Base-by-base conservation (phyloP, 2,113 vertebrate genomes). In the Calidris pygmaea region DNA sequence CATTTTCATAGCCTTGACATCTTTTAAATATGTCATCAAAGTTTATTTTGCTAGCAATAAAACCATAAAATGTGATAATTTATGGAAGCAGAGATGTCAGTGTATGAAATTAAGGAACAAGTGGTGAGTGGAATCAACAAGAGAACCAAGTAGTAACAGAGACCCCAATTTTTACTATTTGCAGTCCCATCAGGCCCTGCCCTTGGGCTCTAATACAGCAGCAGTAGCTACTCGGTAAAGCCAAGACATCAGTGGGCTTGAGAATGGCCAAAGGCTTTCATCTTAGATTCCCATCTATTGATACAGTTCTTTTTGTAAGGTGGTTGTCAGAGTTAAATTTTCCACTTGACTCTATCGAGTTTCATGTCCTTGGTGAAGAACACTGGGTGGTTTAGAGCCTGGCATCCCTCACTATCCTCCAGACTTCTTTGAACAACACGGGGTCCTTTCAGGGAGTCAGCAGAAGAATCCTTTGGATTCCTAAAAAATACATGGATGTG, bases 11-110 rank as follows among this genome's bases (percentile, higher is more conserved):
- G 72, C 26, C 50, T 83, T 88, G 66, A 89, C 79, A 85, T 73
- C 59, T 86, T 96, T 85, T 72, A 87, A 92, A 91, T 62, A 73
- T 92, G 85, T 14, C 66, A 85, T 91, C 62, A 79, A 77, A 85
- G 52, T 92, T 87, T 93, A 94, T 94, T 95, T 84, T 91, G 48
- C 53, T 91, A 95, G 67, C 65, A 90, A 60, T 81, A 82, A 85
- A 95, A 91, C 20, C 39, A 68, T 73, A 91, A 89, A 95, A 92
- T 48, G 48, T 92, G 95, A 89, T 94, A 96, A 97, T 93, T 96
- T 96, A 93, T 94, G 92, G 95, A 80, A 83, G 53, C 47, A 89
- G 50, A 3, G 3, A 52, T 67, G n/a, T 93, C 65, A 80, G 55
- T 50, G 92, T 89, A 91, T 85, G 63, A 88, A 93, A 93, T 94